These are phyloP conservation scores for Dryomyza anilis DNA, from an alignment of 2,888 invertebrate genomes.

Conservation along the genomic window DNA sequence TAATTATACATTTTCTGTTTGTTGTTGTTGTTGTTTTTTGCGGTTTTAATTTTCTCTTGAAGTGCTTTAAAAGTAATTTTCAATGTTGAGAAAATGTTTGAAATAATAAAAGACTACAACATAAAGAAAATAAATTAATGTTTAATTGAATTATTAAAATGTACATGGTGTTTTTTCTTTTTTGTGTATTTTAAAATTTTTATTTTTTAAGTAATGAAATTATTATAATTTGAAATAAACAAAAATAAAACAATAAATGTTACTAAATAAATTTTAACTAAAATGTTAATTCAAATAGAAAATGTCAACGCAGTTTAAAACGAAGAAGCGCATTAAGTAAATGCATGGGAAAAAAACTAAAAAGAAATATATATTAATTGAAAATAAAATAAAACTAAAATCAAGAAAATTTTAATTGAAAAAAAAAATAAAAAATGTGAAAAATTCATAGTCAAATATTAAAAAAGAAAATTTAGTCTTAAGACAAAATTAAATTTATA, in stretches of 20 bases:
- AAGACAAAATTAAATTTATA: neutral
- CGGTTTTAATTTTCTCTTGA: neutral
- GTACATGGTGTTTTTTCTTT: no score
- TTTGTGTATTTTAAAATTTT: no score
- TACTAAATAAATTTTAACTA: neutral
- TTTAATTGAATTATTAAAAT: no score
- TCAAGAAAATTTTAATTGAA: neutral
- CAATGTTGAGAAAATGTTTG: neutral
- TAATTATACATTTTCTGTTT: neutral
- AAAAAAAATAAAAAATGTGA: neutral
- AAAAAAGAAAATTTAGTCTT: no score
- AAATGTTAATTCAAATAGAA: neutral
- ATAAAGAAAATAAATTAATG: no score
- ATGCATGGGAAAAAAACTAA: no score
- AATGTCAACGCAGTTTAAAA: no score
- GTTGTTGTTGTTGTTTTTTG: neutral
- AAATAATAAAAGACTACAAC: no score
- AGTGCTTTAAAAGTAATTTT: constrained; percentile 5
- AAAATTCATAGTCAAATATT: neutral
- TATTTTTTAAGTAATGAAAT: no score
- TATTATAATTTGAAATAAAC: no score
- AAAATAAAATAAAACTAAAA: neutral
- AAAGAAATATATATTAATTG: neutral
- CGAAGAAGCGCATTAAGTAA: no score
- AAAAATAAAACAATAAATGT: constrained; percentile 22